Base-by-base conservation (phyloP, 2,113 vertebrate species). In the Macroglossus sobrinus region DNA sequence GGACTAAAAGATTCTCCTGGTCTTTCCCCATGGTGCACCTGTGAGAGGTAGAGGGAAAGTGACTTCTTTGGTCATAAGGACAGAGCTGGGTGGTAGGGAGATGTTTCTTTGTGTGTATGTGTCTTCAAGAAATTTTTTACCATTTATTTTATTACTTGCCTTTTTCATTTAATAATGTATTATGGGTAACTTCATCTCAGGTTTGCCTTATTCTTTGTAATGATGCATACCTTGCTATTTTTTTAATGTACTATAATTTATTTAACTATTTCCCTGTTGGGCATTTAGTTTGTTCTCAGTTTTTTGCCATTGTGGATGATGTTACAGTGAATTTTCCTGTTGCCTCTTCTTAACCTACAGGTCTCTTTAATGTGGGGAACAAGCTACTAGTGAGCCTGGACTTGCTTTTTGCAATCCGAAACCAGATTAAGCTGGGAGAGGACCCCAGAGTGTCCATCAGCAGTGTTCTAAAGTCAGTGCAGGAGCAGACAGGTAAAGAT, bases 321-420 rank as follows among this genome's bases (percentile, higher is more conserved):
- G 43, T 50, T 90, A 50, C 24, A n/a, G 21, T 96, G 84, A 88
- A 55, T 79, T 71, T 63, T 26, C 50, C 59, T 86, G 35, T 93
- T 97, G 40, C 93, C 95, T 97, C 16, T 93, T 79, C 79, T 79
- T 95, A 90, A 98, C 43, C 69, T 93, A 3, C 97, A 99, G 99
- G 99, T 97, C 99, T 99, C 96, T 99, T 99, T 98, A 99, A 99
- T 80, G 98, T 99, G 96, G 99, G 99, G 13, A 99, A 99, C 97
- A 99, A 98, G 96, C 97, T 99, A 89, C 97, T 99, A 22, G 99
- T 99, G 96, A 99, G 99, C 96, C 98, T 99, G 75, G 99, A 99
- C 97, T 98, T 99, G 88, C 99, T 99, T 85, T 99, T 99, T 97
- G 99, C 99, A 95, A 98, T 99, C 95, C 98, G 99, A 96, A 98